Evolutionary conservation across 1,140 invertebrate genomes (phyloP).

Genomic region (Drosophila mojavensis): DNA sequence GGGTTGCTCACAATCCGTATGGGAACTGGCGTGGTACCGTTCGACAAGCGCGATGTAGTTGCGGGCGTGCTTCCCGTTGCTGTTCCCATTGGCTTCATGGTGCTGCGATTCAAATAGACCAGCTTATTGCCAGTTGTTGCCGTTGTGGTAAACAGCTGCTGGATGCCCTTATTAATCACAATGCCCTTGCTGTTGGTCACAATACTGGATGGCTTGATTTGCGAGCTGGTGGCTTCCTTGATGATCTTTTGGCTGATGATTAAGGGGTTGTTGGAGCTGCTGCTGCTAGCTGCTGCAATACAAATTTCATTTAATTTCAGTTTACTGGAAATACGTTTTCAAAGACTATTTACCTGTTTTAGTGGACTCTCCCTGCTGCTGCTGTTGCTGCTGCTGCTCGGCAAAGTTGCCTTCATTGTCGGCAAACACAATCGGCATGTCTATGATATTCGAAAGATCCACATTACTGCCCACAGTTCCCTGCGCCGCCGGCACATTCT

Average conservation of each 20-base stretch:
- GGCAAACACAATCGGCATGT: constrained; percentile 88
- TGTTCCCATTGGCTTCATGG: constrained; percentile 65
- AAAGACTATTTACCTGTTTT: constrained; percentile 36
- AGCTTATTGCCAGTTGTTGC: constrained; percentile 53
- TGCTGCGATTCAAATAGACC: constrained; percentile 75
- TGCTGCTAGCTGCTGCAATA: constrained; percentile 25
- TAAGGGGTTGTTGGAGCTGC: constrained; percentile 37
- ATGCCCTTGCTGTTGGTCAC: constrained; percentile 45
- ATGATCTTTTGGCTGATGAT: constrained; percentile 81
- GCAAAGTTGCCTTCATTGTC: constrained; percentile 85
- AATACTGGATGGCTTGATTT: constrained; percentile 18
- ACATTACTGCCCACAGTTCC: constrained; percentile 55
- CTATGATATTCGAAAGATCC: constrained; percentile 87
- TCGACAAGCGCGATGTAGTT: constrained; percentile 21
- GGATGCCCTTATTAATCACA: constrained; percentile 70
- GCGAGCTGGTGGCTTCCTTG: constrained; percentile 59
- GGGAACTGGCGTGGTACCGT: constrained; percentile 41
- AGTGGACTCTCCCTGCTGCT: constrained; percentile 21
- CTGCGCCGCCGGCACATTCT: constrained; percentile 18
- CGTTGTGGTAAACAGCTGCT: constrained; percentile 54
- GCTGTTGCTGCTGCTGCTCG: constrained; percentile 46
- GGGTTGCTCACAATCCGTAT: constrained; percentile 66
- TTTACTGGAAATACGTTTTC: no score
- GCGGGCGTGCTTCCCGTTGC: constrained; percentile 13
- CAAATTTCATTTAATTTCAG: no score